Percentiles rank a stretch among this genome's conserved stretches.
These are phyloP conservation scores for Tribolium madens DNA, from an alignment of 1,140 invertebrate genomes.

Conservation along the genomic window DNA sequence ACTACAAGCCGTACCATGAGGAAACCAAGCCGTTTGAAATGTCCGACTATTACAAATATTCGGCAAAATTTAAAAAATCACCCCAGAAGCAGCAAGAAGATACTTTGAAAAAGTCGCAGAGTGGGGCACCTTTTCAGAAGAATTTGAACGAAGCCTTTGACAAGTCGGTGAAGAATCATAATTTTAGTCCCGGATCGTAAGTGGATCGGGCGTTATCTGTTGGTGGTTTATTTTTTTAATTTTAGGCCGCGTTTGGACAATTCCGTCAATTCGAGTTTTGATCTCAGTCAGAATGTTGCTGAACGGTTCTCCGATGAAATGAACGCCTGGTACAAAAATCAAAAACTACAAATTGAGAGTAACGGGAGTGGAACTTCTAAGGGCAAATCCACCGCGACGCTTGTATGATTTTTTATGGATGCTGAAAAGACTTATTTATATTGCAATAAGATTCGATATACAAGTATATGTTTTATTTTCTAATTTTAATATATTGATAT, in stretches of 20 bases:
- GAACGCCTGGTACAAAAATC: constrained; percentile 63
- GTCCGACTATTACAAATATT: constrained; percentile 98
- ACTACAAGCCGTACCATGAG: constrained; percentile 92
- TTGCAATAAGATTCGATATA: constrained; percentile 45
- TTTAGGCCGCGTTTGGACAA: constrained; percentile 46
- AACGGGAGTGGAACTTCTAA: constrained; percentile 52
- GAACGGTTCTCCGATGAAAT: constrained; percentile 62
- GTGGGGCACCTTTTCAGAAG: constrained; percentile 33
- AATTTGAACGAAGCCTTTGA: constrained; percentile 55
- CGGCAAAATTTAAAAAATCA: constrained; percentile 78
- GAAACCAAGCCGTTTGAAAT: constrained; percentile 96
- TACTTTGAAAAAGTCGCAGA: constrained; percentile 6
- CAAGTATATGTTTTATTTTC: constrained; percentile 30
- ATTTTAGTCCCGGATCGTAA: constrained; percentile 33
- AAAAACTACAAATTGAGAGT: constrained; percentile 54
- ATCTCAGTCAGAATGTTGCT: constrained; percentile 58
- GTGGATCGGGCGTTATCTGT: background rate
- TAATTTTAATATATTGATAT: constrained; percentile 34
- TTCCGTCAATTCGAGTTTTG: constrained; percentile 57
- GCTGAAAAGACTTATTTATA: constrained; percentile 26
- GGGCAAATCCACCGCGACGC: constrained; percentile 60
- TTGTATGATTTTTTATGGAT: constrained; percentile 57
- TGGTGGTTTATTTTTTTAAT: background rate
- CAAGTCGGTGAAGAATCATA: constrained; percentile 51
- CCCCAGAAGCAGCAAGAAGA: constrained; percentile 50